Base-by-base conservation (phyloP, 2,797 vertebrate genomes). In the Notoglanidium macrostoma region DNA sequence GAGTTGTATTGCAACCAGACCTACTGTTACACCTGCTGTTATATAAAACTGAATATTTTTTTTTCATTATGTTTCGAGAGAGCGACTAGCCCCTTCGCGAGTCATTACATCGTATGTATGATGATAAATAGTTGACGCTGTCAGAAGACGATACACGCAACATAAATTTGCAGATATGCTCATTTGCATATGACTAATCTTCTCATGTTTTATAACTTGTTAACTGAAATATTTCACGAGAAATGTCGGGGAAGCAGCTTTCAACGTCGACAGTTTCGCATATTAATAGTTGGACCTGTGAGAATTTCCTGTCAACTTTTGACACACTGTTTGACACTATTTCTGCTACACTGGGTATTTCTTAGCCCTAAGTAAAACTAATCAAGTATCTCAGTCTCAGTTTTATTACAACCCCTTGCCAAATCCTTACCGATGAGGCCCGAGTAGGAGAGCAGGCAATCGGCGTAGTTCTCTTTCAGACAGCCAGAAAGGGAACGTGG, bases 361-460 rank as follows among this genome's bases (percentile, higher is more conserved):
- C 32, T 59, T 35, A 57, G 15, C 54, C 21, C 51, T 57, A 11
- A 61, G 76, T 21, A 35, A 10, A 40, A 35, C 77, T 40, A 59
- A 59, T 59, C 29, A 59, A 80, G 32, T 35, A 54, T 5, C 17
- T 57, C 29, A 44, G 77, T 59, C 77, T 80, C 4, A 40, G 21
- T 40, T 61, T 80, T 15, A 80, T 40, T 26, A 59, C 55, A 59
- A 11, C 40, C 54, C 32, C 55, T 61, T 61, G 55, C 78, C 78
- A 32, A 51, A 67, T 32, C n/a, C 97, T 96, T 93, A 99, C 98
- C 98, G 89, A 99, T 98, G 72, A 99, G 98, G 46, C 98, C 98
- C 0, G 98, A 98, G 91, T 99, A 99, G 74, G 98, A 96, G 1
- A 99, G 95, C 85, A 99, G 96, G 90, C 98, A 99, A 95, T 98